Percentiles rank a stretch among this genome's conserved stretches.
Conservation (phyloP, 1,140 invertebrate species). For the Tribolium madens region DNA sequence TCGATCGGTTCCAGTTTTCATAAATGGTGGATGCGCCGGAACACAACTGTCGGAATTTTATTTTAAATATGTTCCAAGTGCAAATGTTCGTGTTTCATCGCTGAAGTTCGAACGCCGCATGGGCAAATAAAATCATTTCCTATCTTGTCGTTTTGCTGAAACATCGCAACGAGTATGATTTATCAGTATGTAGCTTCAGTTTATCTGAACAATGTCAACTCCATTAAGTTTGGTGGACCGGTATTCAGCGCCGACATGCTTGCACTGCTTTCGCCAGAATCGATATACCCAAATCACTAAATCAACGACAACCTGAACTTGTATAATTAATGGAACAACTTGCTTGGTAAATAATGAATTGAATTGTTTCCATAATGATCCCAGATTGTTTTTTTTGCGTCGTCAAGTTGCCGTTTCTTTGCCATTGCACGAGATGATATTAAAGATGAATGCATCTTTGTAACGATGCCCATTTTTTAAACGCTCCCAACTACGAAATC, state of each 20-base stretch:
- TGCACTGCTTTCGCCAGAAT: slow-evolving; percentile 21
- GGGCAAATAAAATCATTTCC: slow-evolving; percentile 17
- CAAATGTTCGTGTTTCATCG: background rate
- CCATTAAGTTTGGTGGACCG: slow-evolving; percentile 38
- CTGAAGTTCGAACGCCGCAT: background rate
- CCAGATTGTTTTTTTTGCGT: background rate
- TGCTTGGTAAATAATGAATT: slow-evolving; percentile 26
- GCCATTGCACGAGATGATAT: slow-evolving; percentile 11
- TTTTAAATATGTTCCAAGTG: slow-evolving; percentile 9
- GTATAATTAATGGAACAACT: slow-evolving; percentile 30
- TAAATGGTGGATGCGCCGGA: slow-evolving; percentile 21
- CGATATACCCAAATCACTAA: slow-evolving; percentile 28
- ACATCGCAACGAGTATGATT: slow-evolving; percentile 31
- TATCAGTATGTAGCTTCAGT: slow-evolving; percentile 31
- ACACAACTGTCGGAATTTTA: background rate
- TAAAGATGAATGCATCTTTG: slow-evolving; percentile 26
- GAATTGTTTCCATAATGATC: slow-evolving; percentile 20
- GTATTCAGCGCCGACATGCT: slow-evolving; percentile 19
- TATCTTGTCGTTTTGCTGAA: slow-evolving; percentile 13
- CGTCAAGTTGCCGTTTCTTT: slow-evolving; percentile 14
- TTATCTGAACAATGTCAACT: slow-evolving; percentile 40
- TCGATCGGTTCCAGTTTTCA: background rate
- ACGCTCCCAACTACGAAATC: slow-evolving; percentile 10
- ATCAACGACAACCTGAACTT: slow-evolving; percentile 37
- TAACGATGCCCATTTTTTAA: slow-evolving; percentile 24